Conservation (phyloP, 2,797 vertebrate genomes). For the Octomys mimax region DNA sequence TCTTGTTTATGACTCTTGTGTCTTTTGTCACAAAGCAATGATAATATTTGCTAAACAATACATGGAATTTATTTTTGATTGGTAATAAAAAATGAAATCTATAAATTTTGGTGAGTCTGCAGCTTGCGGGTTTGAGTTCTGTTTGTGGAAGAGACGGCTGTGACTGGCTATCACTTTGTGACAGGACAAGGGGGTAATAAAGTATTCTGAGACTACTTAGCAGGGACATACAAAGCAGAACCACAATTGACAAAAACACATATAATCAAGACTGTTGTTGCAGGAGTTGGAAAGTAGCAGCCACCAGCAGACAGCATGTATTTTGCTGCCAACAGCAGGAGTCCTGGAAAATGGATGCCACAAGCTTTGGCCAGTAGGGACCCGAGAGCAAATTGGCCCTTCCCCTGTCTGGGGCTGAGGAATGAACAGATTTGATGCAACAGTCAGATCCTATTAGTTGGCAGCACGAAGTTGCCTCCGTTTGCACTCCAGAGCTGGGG, state of each 20-base stretch:
- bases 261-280: constrained; percentile 7
- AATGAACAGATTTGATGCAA: neutral
- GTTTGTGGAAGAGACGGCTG: neutral
- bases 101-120: constrained; percentile 49
- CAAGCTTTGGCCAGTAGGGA: neutral
- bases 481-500: neutral
- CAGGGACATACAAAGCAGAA: constrained; percentile 21
- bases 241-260: neutral
- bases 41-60: constrained; percentile 86
- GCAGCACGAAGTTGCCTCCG: neutral
- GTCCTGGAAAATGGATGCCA: neutral
- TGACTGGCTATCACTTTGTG: neutral
- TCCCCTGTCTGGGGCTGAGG: neutral
- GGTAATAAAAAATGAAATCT: constrained; percentile 84
- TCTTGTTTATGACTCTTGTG: constrained; percentile 86
- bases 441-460: neutral
- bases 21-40: constrained; percentile 85
- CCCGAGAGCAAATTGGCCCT: neutral
- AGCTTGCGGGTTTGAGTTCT: constrained; percentile 14
- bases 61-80: constrained; percentile 88
- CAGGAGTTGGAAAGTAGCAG: neutral
- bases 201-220: neutral
- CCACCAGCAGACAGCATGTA: neutral
- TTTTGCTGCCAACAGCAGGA: neutral
- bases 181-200: neutral